These are phyloP conservation scores for Phthorimaea operculella DNA, from an alignment of 1,140 invertebrate genomes.

Conservation along the genomic window DNA sequence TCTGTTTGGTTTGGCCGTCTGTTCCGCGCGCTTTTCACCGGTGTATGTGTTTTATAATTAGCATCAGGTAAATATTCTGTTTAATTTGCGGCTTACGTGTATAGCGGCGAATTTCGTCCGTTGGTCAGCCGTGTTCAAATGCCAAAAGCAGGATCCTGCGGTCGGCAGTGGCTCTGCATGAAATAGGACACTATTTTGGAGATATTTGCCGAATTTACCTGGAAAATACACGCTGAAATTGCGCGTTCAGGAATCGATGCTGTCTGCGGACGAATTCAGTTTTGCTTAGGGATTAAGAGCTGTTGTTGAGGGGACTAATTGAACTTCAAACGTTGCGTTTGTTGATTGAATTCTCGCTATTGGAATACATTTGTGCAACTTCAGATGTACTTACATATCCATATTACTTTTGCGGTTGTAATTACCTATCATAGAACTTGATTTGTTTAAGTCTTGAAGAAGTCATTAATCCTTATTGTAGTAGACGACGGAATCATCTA, in stretches of 20 bases:
- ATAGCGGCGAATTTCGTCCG: conserved; percentile 40
- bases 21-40: conserved; percentile 21
- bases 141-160: conserved; percentile 57
- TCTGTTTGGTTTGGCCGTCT: conserved; percentile 17
- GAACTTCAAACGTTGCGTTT: neutral
- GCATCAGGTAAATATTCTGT: conserved; percentile 47
- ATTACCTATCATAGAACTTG: too few species aligned
- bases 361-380: too few species aligned
- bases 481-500: too few species aligned
- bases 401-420: too few species aligned
- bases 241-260: conserved; percentile 36
- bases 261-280: conserved; percentile 13
- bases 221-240: conserved; percentile 42
- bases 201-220: conserved; percentile 31
- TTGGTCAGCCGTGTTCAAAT: conserved; percentile 48
- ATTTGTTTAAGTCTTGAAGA: too few species aligned
- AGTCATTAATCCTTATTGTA: too few species aligned
- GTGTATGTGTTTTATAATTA: conserved; percentile 51
- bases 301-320: conserved; percentile 21
- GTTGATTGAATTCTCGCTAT: neutral
- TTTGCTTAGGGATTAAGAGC: conserved; percentile 17
- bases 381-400: too few species aligned
- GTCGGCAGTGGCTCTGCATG: conserved; percentile 35
- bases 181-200: conserved; percentile 25
- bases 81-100: conserved; percentile 48